Base-by-base conservation (phyloP, 2,797 vertebrate genomes). In the Malurus splendens region DNA sequence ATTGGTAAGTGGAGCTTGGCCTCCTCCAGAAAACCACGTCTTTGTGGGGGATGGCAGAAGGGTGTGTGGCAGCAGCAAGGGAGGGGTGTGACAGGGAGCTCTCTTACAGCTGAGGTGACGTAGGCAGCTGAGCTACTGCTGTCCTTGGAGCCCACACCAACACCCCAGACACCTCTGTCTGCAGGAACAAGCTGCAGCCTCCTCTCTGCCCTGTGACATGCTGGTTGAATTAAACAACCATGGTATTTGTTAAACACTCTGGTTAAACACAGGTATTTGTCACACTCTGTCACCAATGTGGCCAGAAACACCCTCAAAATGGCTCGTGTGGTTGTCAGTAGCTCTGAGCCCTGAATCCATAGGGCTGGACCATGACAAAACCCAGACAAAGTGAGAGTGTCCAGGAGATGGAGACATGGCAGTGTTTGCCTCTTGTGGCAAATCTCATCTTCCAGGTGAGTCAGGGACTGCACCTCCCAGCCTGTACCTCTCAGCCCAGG, bases 21-120 rank as follows among this genome's bases (percentile, higher is more conserved):
- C 54, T 87, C 55, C 66, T 82, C 52, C 73, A 85, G 88, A 51
- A 89, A 85, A 61, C 32, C 86, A 61, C 0, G 1, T 84, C 73
- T 82, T 55, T 68, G 76, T 77, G 55, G 57, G 66, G 88, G 86
- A 85, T 8, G 1, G 83, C 67, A 77, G 59, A 50, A 79, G 90
- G 71, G 66, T 82, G 92, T 91, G 87, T 65, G 82, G 78, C 73
- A 78, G 67, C 82, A 80, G 72, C 27, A 18, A 62, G 80, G 74
- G 70, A 87, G 87, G 68, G 66, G 42, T 59, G 50, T 8, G 52
- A 44, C 56, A 74, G 42, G 61, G 66, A 82, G 32, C 41, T 42
- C 59, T 85, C 82, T 80, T 80, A 73, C 51, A 59, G 70, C 54
- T 51, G 45, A 60, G 38, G 60, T 82, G 93, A 67, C 5, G 22